Percentiles rank a stretch among this genome's conserved stretches.
phyloP scores from a whole-genome alignment of 2,888 invertebrate species.

The Conistra vaccinii region DNA sequence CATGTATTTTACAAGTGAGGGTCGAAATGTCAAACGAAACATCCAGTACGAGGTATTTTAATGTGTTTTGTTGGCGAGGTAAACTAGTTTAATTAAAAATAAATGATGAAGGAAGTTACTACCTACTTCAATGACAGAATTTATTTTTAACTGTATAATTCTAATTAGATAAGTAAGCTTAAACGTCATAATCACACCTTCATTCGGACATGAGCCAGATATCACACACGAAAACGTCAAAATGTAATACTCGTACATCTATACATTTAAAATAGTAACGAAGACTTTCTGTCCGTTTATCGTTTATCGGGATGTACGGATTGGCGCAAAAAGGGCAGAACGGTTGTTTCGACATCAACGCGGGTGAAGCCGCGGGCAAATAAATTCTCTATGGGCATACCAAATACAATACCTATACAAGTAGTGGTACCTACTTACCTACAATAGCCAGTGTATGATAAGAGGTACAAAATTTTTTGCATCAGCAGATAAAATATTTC shows the following conservation, averaged over 20 bases:
- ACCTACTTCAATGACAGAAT: neutral
- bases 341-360: no score
- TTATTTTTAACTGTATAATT: neutral
- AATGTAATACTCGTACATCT: no score
- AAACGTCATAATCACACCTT: neutral
- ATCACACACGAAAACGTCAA: neutral
- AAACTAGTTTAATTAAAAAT: conserved; percentile 41
- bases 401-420: neutral
- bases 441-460: neutral
- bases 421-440: neutral
- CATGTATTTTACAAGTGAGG: conserved; percentile 41
- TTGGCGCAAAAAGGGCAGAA: neutral
- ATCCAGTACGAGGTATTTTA: conserved; percentile 37
- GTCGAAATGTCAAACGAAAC: conserved; percentile 46
- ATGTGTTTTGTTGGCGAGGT: conserved; percentile 30
- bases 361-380: neutral
- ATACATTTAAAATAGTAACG: neutral
- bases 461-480: neutral
- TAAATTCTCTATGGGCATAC: neutral
- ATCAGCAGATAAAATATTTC: neutral
- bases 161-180: neutral
- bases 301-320: neutral
- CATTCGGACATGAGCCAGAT: neutral
- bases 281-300: neutral
- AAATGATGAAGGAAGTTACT: conserved; percentile 10